Evolutionary conservation across 1,140 invertebrate species (phyloP).

Genomic region (Octopus bimaculoides): DNA sequence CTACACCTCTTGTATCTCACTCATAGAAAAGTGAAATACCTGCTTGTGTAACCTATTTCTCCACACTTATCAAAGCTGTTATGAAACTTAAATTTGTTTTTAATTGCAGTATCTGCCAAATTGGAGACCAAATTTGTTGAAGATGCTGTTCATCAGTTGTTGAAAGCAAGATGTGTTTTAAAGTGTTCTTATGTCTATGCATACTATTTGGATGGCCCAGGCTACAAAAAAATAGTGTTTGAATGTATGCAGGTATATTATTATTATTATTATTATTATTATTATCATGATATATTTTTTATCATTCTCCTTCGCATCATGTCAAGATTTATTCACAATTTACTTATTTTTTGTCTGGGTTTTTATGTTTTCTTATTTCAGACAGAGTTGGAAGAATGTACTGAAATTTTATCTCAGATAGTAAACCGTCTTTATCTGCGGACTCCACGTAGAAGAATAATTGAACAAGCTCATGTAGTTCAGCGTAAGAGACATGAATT

Average conservation of each 20-base stretch:
- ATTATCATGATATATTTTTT: too few relatives aligned
- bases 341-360: background rate
- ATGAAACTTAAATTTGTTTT: background rate
- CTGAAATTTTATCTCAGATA: slow-evolving; percentile 69
- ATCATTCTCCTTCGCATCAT: too few relatives aligned
- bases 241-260: slow-evolving; percentile 69
- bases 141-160: slow-evolving; percentile 66
- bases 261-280: too few relatives aligned
- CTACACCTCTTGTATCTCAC: too few relatives aligned
- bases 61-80: too few relatives aligned
- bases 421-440: slow-evolving; percentile 67
- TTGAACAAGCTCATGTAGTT: slow-evolving; percentile 64
- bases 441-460: slow-evolving; percentile 65
- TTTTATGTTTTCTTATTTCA: slow-evolving; percentile 41
- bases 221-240: slow-evolving; percentile 70
- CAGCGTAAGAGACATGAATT: slow-evolving; percentile 68
- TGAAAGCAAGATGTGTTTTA: slow-evolving; percentile 67
- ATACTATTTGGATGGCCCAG: slow-evolving; percentile 67
- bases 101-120: slow-evolving; percentile 43
- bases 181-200: slow-evolving; percentile 72
- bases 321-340: too few relatives aligned
- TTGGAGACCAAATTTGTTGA: slow-evolving; percentile 64
- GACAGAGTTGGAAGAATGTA: slow-evolving; percentile 70
- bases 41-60: too few relatives aligned
- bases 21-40: too few relatives aligned